Conservation (phyloP, 2,113 vertebrate genomes). For the Clarias batrachus region DNA sequence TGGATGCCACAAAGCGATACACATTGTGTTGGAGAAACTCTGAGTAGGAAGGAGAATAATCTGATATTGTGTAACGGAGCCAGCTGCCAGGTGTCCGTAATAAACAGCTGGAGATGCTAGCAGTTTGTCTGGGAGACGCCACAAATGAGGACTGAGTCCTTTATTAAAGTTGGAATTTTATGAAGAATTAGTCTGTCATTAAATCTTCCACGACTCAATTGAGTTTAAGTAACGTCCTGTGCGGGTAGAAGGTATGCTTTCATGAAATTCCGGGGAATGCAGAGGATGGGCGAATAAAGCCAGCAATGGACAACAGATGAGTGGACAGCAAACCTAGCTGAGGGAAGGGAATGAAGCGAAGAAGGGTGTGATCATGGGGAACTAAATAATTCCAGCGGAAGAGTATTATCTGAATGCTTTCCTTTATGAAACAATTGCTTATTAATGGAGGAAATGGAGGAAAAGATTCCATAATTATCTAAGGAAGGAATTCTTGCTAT, state of each 20-base stretch:
- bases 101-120: constrained; percentile 11
- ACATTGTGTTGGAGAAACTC: not conserved
- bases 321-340: not conserved
- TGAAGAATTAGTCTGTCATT: not conserved
- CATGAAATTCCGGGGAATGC: constrained; percentile 2
- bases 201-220: not conserved
- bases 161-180: constrained; percentile 11
- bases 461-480: not conserved
- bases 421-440: not conserved
- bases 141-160: constrained; percentile 5
- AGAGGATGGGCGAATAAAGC: constrained; percentile 10
- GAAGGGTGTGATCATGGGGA: constrained; percentile 18
- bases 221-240: constrained; percentile 5
- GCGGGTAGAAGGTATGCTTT: not conserved
- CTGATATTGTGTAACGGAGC: constrained; percentile 2
- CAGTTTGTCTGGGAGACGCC: constrained; percentile 2
- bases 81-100: not conserved
- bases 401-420: not conserved
- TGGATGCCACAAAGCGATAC: not conserved
- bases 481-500: constrained; percentile 13
- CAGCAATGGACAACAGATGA: constrained; percentile 26
- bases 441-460: not conserved
- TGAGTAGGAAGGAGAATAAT: not conserved
- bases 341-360: constrained; percentile 3
- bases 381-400: constrained; percentile 14